Base-by-base conservation (phyloP, 1,140 invertebrate species). In the Drosophila saltans region DNA sequence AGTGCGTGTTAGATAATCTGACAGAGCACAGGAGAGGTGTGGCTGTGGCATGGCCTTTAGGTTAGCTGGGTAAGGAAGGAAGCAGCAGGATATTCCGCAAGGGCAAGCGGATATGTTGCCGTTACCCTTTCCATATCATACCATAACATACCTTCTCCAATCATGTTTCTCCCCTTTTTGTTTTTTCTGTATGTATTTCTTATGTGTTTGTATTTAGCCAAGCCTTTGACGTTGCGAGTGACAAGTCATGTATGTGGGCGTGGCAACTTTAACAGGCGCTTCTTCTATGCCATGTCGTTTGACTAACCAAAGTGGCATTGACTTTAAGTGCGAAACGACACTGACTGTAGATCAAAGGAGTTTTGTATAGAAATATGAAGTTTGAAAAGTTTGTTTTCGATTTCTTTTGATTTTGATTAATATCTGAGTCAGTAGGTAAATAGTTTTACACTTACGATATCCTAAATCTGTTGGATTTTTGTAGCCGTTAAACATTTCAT, bases 1-100 rank as follows among this genome's bases (percentile, higher is more conserved):
- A 88, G 78, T 88, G 84, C 84, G 84, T 89, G 84, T 84, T 84
- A 77, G 84, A 80, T 83, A 77, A 86, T 88, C 83, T 83, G 83
- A 88, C 83, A 80, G 80, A 68, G 33, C 33, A 36, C 33, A 52
- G 45, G 48, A 60, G 45, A 55, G 56, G 8, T 48, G 26, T 36
- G 60, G 16, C 26, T 21, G 28, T 0, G 24, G 7, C 7, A 39
- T 52, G 24, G 45, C 45, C 45, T 21, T 52, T 52, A 26, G 21
- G 8, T 11, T 10, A 30, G 5, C 8, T 10, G 21, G 21, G n/a
- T 48, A 56, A 28, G 48, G 24, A 59, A 40, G 74, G 75, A 85
- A 79, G 60, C 75, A 77, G 74, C 83, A 83, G 80, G 80, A 88
- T 71, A 77, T 45, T 74, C 80, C 84, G 85, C 80, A 89, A 89